Base-by-base conservation (phyloP, 2,797 vertebrate genomes). In the Poecilia gillii region DNA sequence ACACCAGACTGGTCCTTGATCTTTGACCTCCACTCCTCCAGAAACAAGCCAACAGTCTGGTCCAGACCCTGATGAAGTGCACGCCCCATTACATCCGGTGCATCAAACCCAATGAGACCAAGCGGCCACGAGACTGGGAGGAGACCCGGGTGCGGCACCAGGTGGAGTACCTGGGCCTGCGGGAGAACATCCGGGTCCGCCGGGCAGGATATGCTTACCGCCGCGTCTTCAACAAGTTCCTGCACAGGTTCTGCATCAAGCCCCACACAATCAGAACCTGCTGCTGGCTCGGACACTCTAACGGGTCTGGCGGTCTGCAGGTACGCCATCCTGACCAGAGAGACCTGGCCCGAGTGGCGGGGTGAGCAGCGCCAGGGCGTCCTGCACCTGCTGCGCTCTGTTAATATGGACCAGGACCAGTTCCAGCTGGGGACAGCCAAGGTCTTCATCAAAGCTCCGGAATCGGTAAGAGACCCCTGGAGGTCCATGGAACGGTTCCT, bases 11-110 rank as follows among this genome's bases (percentile, higher is more conserved):
- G 23, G 51, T 20, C 14, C 59, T 2, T 18, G 23, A 25, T 3
- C 43, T 9, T 72, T n/a, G 13, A 14, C 2, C 31, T 25, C 16
- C 9, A 11, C 46, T 4, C 16, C 45, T 23, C 1, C 36, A 97
- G 96, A 97, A 96, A 96, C 96, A 97, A 88, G 96, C 96, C 23
- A 97, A 97, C 87, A 95, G 88, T 80, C 88, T 97, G 83, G 96
- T 97, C 47, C 92, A 94, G 84, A 96, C 96, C 0, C 91, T 97
- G 81, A 97, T 97, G 96, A 96, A 96, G 78, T 97, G 96, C 90
- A 97, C 96, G 0, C 96, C 96, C 0, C 96, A 97, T 87, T 97
- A 97, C 88, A 97, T 97, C 79, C 96, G 96, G 73, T 97, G 96
- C 89, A 96, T 97, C 87, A 97, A 97, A 75, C 96, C 96, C 78